Base-by-base conservation (phyloP, 2,113 vertebrate species). In the Oostethus manadensis region DNA sequence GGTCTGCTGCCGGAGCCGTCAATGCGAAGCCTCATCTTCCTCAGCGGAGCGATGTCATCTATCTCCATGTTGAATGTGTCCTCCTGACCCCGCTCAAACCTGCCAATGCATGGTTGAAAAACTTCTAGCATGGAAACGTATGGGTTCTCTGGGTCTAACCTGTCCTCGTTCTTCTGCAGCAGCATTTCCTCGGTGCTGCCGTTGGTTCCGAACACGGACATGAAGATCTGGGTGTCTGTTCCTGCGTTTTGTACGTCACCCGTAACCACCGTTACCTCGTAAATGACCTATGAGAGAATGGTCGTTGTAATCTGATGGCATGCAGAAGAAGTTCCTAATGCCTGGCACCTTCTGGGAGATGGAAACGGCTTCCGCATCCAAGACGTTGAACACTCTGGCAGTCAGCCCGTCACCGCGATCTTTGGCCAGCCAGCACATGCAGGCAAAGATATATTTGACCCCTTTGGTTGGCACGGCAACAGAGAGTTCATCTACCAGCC, bases 341-440 rank as follows among this genome's bases (percentile, higher is more conserved):
- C 15, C 8, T 23, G 26, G 38, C 78, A 97, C 97, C 95, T 97
- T 97, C 60, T 89, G 78, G 9, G 91, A 88, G 44, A 98, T 67
- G 9, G 90, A 91, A 62, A 98, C 64, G 22, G 85, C 89, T 56
- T 91, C 92, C 1, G 96, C 95, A 63, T 99, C 97, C 68, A 96
- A 81, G 61, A 98, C 92, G 62, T 92, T 94, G 53, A 98, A 95
- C 44, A 94, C 62, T 1, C 93, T 85, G 0, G 95, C 81, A 0
- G 95, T 96, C 64, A 97, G 80, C 0, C 97, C 95, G 0, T 99
- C 96, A 0, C 94, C 96, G 65, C 94, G 89, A 79, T 98, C 97
- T 87, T 94, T 97, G 87, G 97, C 97, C 69, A 99, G 86, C 96
- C 97, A 99, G 88, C 92, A 97, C 69, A 95, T 96, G 71, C 95